A percentile compares a stretch with the other conserved stretches of the same genome.
Evolutionary conservation across 2,113 vertebrate species (phyloP).

Genomic region (Poeciliopsis turrubarensis): DNA sequence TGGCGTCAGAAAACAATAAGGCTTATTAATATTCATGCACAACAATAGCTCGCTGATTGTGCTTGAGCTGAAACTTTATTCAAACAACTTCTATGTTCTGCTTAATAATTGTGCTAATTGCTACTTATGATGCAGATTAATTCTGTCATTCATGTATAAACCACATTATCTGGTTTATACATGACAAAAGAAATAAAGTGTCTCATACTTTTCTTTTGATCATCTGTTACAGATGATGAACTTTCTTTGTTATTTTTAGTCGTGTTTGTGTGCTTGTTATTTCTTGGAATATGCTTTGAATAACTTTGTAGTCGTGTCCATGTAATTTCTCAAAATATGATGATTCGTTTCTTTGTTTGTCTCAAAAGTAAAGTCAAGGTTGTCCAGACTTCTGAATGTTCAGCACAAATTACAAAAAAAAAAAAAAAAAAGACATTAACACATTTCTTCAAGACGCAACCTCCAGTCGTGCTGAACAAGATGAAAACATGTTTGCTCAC

Average conservation of each 20-base stretch:
- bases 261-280: neutral
- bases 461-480: too few species aligned
- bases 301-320: neutral
- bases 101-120: constrained; percentile 11
- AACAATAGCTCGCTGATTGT: neutral
- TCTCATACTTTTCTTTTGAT: neutral
- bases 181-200: neutral
- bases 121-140: neutral
- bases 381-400: too few species aligned
- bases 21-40: constrained; percentile 3
- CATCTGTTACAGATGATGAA: neutral
- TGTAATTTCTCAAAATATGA: neutral
- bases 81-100: neutral
- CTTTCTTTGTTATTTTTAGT: neutral
- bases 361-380: neutral
- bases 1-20: constrained; percentile 9
- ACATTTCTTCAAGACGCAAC: too few species aligned
- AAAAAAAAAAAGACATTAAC: too few species aligned
- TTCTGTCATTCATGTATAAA: neutral
- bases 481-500: too few species aligned
- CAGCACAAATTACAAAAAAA: too few species aligned
- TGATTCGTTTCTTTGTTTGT: neutral
- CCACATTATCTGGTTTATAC: neutral
- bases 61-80: neutral
- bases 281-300: neutral